Percentiles rank a stretch among this genome's conserved stretches.
Conservation (phyloP, 2,888 invertebrate species). For the Acrobasis suavella region DNA sequence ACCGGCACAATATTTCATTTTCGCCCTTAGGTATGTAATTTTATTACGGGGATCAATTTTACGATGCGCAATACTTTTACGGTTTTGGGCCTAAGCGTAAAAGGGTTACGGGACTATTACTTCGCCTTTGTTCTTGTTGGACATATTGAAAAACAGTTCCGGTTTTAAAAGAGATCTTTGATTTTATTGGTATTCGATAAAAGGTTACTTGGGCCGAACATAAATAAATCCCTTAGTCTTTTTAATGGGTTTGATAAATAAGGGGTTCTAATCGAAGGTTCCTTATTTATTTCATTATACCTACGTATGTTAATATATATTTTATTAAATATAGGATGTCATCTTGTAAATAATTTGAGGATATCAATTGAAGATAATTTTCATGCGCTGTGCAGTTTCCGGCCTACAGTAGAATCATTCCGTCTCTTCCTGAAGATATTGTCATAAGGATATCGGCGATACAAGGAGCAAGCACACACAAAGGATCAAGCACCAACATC, state of each 20-base stretch:
- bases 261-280: neutral
- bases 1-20: conserved; percentile 67
- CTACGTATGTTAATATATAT: neutral
- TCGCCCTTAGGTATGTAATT: conserved; percentile 64
- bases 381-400: no score
- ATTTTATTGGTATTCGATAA: conserved; percentile 29
- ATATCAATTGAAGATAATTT: no score
- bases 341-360: no score
- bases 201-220: conserved; percentile 15
- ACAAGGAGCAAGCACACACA: no score
- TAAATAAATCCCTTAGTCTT: conserved; percentile 8
- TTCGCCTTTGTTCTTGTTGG: conserved; percentile 49
- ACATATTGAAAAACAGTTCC: conserved; percentile 32
- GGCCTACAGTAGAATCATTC: no score
- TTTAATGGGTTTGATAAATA: conserved; percentile 1
- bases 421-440: no score
- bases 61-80: conserved; percentile 74
- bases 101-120: conserved; percentile 62
- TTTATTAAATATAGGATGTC: no score
- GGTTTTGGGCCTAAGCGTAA: conserved; percentile 67
- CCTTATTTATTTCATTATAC: neutral
- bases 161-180: conserved; percentile 28
- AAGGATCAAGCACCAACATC: no score
- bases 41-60: conserved; percentile 72
- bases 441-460: no score